Base-by-base conservation (phyloP, 2,797 vertebrate species). In the Alcedo atthis region DNA sequence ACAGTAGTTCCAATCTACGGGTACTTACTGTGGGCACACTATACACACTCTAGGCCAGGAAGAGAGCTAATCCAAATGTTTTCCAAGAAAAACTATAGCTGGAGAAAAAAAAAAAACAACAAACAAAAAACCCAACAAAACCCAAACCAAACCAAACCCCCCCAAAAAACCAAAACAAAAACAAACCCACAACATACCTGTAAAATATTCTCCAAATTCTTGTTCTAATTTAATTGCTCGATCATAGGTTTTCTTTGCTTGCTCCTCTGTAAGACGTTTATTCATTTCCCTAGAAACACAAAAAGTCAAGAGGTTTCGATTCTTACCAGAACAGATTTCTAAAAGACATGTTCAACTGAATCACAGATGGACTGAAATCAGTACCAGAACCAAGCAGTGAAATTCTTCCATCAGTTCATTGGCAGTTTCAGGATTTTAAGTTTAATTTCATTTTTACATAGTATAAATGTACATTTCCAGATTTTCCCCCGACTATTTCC, bases 121-220 rank as follows among this genome's bases (percentile, higher is more conserved):
- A 40, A 40, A 6, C 37, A 40, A 40, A 40, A 14, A 40, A 40
- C 15, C 37, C 37, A 33, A 33, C 37, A 6, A 40, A 40, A 40
- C 37, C 37, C 37, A 40, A 15, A 12, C 5, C 35, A 37, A 37
- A 37, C 35, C 35, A 37, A 37, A 37, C 35, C 33, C 33, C 33
- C 33, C 33, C 9, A 35, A 37, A 37, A 37, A 37, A 13, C 35
- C 35, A 37, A 37, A 37, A 12, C 37, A 13, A 37, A 12, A 40
- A 40, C 37, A 40, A 40, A 40, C 37, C 37, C 14, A 40, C 37
- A 40, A 61, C 87, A 87, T 98, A 99, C 99, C 99, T 98, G 99
- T 99, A 97, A 99, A 99, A 98, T 98, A 99, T 96, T 99, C 99
- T 84, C 98, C 99, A 97, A 99, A 99, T 98, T 99, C 99, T 98